Conservation (phyloP, 2,888 invertebrate genomes). For the Phyllotreta striolata region DNA sequence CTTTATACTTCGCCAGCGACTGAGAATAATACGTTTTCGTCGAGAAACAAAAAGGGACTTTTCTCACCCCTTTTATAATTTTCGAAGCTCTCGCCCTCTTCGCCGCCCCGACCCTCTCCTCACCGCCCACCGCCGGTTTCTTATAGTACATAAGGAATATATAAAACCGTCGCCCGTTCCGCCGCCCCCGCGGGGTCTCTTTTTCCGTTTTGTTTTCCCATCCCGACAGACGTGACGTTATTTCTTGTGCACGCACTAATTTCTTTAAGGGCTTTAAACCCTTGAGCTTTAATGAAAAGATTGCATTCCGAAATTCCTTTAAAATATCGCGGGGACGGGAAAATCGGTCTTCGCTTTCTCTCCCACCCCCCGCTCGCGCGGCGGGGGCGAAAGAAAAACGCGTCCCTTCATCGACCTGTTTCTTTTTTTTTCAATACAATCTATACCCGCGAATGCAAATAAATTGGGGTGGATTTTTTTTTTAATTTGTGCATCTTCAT, state of each 20-base stretch:
- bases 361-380: too few relatives aligned
- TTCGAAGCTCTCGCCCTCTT: neutral
- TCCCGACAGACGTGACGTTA: conserved; percentile 52
- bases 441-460: too few relatives aligned
- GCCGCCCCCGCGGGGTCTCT: conserved; percentile 50
- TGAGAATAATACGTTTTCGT: conserved; percentile 46
- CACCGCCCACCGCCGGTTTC: too few relatives aligned
- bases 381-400: conserved; percentile 3
- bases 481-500: too few relatives aligned
- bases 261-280: conserved; percentile 57
- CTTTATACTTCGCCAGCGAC: conserved; percentile 40
- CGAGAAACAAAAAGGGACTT: conserved; percentile 52
- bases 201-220: conserved; percentile 54
- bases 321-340: conserved; percentile 47
- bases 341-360: conserved; percentile 15
- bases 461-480: too few relatives aligned
- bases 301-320: conserved; percentile 55
- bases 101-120: too few relatives aligned
- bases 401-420: conserved; percentile 8
- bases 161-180: too few relatives aligned
- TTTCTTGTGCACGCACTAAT: conserved; percentile 59
- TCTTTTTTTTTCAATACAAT: too few relatives aligned
- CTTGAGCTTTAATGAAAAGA: conserved; percentile 55
- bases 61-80: conserved; percentile 50
- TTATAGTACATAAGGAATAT: too few relatives aligned